Base-by-base conservation (phyloP, 2,888 invertebrate species). In the Acanthosoma haemorrhoidale region DNA sequence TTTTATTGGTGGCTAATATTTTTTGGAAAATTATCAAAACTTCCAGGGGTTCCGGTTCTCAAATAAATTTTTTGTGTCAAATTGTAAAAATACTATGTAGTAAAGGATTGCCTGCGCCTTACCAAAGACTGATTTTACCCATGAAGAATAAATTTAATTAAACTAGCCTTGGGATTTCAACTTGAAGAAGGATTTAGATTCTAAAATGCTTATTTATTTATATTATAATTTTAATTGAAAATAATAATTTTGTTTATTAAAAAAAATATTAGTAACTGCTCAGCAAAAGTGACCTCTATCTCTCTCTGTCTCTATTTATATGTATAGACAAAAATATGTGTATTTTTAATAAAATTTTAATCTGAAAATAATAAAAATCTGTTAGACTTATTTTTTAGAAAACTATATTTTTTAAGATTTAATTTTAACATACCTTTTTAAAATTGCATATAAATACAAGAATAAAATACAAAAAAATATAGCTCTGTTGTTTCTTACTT, bases 91-190 rank as follows among this genome's bases (percentile, higher is more conserved):
- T n/a, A n/a, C n/a, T n/a, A n/a, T n/a, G n/a, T n/a, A n/a, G n/a
- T n/a, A 25, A 51, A 25, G 51, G 25, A 13, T 13, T 21, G 13
- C 63, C 38, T 15, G 41, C 39, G 64, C 64, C 64, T 64, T 64
- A 64, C 29, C 29, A 31, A 64, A 64, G 64, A 64, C 64, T 64
- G 64, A 64, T 29, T 51, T 13, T 25, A 25, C 51, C 51, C 29
- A n/a, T 51, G 51, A n/a, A 51, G 29, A 25, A n/a, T 51, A 25
- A 51, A 25, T 51, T n/a, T n/a, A 25, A 25, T 2, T 41, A 1
- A 43, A 43, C 25, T 5, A 25, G n/a, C 4, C 25, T 21, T 1
- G 51, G 21, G 51, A 25, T 25, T 51, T 11, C 13, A 29, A 43
- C 9, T n/a, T 21, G 21, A 51, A 6, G 51, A 15, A 51, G 8